These are phyloP conservation scores for Cyanoliseus patagonus DNA, from an alignment of 2,113 vertebrate species.

Conservation along the genomic window DNA sequence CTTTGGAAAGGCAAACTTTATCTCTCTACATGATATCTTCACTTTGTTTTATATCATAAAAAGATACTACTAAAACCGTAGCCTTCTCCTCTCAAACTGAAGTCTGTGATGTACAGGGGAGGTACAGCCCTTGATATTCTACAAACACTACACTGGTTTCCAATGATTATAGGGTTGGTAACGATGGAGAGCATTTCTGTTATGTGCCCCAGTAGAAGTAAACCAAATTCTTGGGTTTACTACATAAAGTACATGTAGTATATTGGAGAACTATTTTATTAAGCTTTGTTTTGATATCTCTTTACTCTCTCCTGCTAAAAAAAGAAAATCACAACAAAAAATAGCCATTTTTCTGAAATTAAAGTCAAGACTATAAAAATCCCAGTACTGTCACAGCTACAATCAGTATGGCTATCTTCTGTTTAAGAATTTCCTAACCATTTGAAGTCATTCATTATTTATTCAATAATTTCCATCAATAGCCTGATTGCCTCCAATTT, in stretches of 20 bases:
- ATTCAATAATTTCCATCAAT: neutral
- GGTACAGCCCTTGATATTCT: neutral
- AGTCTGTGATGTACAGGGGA: neutral
- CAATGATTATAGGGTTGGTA: fast-evolving
- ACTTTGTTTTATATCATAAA: neutral
- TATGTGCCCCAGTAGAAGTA: neutral
- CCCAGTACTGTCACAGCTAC: neutral
- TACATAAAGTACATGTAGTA: neutral
- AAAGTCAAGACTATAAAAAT: neutral
- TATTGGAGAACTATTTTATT: neutral
- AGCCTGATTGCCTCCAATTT: neutral
- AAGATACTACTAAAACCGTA: fast-evolving
- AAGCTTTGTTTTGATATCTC: neutral
- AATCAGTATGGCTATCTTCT: neutral
- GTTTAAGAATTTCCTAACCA: neutral
- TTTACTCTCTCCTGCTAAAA: neutral
- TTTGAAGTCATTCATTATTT: neutral
- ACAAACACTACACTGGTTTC: neutral
- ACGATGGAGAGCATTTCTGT: fast-evolving
- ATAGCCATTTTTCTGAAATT: neutral
- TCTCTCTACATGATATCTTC: neutral
- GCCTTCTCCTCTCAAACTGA: neutral
- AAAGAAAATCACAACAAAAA: neutral
- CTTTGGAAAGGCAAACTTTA: neutral
- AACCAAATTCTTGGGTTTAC: neutral